Base-by-base conservation (phyloP, 2,888 invertebrate genomes). In the Lagria hirta region DNA sequence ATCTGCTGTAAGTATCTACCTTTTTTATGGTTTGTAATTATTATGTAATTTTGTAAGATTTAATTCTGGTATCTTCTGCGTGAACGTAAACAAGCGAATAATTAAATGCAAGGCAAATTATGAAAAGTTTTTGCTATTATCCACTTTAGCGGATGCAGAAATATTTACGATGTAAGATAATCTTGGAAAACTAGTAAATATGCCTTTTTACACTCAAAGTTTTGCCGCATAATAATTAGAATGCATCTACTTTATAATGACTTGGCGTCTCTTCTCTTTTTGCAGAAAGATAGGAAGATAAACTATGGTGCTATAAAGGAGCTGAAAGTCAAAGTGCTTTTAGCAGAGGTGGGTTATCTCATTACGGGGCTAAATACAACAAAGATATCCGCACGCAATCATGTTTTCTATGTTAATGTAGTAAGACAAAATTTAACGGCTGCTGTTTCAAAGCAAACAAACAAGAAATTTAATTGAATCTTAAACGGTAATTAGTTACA, bases 311-410 rank as follows among this genome's bases (percentile, higher is more conserved):
- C 43, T 43, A 40, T 46, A 38, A 48, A 43, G 35, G 44, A 35
- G 16, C 41, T 22, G 37, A 41, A 43, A 51, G 51, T 46, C 51
- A 51, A 51, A 51, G 48, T 50, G 47, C 50, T 50, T 50, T 47
- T 47, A 48, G 47, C 42, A 24, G 27, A 38, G 48, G 43, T 40
- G 41, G 46, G 42, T 48, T 48, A 45, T 48, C 48, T 51, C 42
- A 42, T 48, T 45, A 44, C 36, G 13, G 10, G 35, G 37, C 32
- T 41, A 44, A 50, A 46, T 47, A 41, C 40, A 40, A 33, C 44
- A 43, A 33, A 43, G 38, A 47, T 40, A 48, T 36, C 49, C 35
- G 38, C 43, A 46, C 46, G 43, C 27, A 49, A 40, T 36, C 30
- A 33, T 46, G 45, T 46, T 43, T 40, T 38, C 24, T 35, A 29